phyloP scores from a whole-genome alignment of 1,140 invertebrate genomes.

The Tetramorium alpestre region DNA sequence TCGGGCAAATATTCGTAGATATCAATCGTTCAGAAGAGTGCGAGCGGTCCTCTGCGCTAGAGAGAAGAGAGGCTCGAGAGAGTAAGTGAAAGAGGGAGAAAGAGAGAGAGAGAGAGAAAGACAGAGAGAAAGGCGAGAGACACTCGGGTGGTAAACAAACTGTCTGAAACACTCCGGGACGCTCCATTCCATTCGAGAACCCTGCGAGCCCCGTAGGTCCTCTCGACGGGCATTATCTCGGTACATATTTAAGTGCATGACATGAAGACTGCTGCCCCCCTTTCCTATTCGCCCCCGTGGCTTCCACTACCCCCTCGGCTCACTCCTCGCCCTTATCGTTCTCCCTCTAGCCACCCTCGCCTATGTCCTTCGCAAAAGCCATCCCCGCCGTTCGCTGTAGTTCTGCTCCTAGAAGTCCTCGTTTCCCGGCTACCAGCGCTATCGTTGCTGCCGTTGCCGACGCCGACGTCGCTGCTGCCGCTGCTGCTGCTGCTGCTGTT shows the following conservation, averaged over 20 bases:
- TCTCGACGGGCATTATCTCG: slow-evolving; percentile 84
- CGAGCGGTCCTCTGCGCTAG: slow-evolving; percentile 24
- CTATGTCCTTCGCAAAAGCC: slow-evolving; percentile 68
- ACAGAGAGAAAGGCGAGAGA: slow-evolving; percentile 60
- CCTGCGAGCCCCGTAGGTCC: slow-evolving; percentile 75
- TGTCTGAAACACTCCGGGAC: slow-evolving; percentile 83
- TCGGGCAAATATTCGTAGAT: slow-evolving; percentile 59
- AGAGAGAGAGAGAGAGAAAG: neutral
- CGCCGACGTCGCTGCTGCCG: neutral
- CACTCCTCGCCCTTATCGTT: slow-evolving; percentile 25
- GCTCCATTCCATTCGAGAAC: slow-evolving; percentile 78
- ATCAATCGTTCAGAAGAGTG: slow-evolving; percentile 68
- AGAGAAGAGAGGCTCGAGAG: slow-evolving; percentile 53
- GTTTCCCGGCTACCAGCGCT: slow-evolving; percentile 76
- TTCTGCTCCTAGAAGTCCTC: slow-evolving; percentile 80
- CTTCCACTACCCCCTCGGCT: slow-evolving; percentile 24
- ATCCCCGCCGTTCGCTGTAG: slow-evolving; percentile 54
- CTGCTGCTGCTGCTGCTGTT: slow-evolving; percentile 49
- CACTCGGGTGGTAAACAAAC: slow-evolving; percentile 83
- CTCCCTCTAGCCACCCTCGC: slow-evolving; percentile 54
- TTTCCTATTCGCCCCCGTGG: slow-evolving; percentile 51
- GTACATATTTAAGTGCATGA: slow-evolving; percentile 85
- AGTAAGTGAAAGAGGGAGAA: neutral
- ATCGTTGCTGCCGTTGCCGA: neutral
- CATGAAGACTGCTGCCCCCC: slow-evolving; percentile 79